Evolutionary conservation across 2,113 vertebrate species (phyloP), one percentile per base, ranked within the genome.

Genomic region (Myiagra hebetior): DNA sequence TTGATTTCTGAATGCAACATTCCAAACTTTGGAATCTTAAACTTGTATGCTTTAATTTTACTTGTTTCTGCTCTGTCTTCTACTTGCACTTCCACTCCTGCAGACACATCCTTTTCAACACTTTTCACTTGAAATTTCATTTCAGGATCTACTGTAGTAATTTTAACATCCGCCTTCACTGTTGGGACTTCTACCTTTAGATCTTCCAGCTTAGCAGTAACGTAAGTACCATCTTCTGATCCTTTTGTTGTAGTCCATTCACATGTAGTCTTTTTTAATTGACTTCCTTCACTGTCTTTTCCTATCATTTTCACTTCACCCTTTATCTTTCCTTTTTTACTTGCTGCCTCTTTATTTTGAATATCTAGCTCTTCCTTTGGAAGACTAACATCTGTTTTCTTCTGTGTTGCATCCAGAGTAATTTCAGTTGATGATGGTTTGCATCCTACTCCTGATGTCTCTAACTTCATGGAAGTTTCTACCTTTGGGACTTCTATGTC

Each of bases 21-120:
- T 85, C 79, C 85, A 47, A 97, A 93, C 37, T 75, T 87, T 15
- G 97, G 95, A 81, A 97, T 85, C 87, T 95, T 96, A 89, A 97
- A 96, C 63, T 87, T 95, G 59, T 96, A 93, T 65, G 76, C 41
- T 95, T 97, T 96, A 57, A 87, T 79, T 96, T 74, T 95, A 93
- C 86, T 93, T 88, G 37, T 84, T 93, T 94, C 95, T 93, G 35
- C 80, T 91, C 87, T 88, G 1, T 94, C 97, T 91, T 96, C 95
- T 78, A 92, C 97, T 94, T 96, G 89, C 96, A 82, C 84, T 81
- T 94, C 63, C 39, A 72, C 11, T 50, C 55, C 91, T 69, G 88
- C 60, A 74, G 88, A 89, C 72, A 50, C n/a, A 57, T 91, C 89
- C 68, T 94, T 94, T 87, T 96, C 96, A 91, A 94, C 55, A 62